Evolutionary conservation across 2,797 vertebrate genomes (phyloP), one percentile per base, ranked within the genome.

Genomic region (Sylvia borin): DNA sequence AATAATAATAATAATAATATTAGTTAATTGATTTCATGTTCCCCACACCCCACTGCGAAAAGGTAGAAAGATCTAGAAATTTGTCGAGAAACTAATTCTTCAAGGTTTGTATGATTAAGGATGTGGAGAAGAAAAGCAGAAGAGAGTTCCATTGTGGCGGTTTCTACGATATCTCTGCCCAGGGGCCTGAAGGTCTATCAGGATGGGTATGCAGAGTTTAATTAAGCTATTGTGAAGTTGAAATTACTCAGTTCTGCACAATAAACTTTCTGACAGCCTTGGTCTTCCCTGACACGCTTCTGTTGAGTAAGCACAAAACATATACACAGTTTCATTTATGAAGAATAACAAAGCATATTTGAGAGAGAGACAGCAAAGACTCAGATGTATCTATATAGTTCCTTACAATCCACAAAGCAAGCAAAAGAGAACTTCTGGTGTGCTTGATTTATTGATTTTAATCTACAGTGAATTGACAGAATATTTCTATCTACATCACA

Each of bases 361-460:
- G 58, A 70, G 77, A 76, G 53, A 62, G 6, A 66, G 32, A 17
- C 57, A 64, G 51, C n/a, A 40, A 43, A 65, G 34, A 17, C 60
- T 89, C 31, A 48, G 32, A 31, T 58, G n/a, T 73, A 47, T 38
- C 61, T 61, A 2, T 61, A 27, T 11, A 55, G 10, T 25, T 87
- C 47, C 60, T 87, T 73, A 73, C 53, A 67, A 50, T 70, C 64
- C 77, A 73, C 65, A 83, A 77, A 92, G 26, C 45, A 83, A 88
- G 55, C 25, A 82, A 53, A 82, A 77, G 75, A 77, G 65, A 90
- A 60, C 74, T 92, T 70, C 22, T 42, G 5, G 21, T 74, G 36
- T 24, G 15, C 11, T 66, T 88, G 85, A 85, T 92, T 85, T 85
- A 95, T 90, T 85, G 90, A 71, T 90, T 95, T 93, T 90, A 74